Evolutionary conservation across 2,797 vertebrate genomes (phyloP), one percentile per base, ranked within the genome.

Genomic region (Etheostoma perlongum): DNA sequence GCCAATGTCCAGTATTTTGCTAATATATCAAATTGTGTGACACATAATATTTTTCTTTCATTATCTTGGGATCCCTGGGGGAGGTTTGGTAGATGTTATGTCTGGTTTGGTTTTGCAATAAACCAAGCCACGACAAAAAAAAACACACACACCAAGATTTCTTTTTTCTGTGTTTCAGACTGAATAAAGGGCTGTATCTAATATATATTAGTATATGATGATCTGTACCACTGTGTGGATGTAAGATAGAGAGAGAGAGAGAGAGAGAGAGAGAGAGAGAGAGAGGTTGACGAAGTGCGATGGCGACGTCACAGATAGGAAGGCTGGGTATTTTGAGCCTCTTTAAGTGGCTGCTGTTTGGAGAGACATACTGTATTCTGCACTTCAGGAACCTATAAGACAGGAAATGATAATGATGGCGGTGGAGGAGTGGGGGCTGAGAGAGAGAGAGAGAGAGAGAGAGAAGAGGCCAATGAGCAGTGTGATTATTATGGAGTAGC

Each of bases 401-500:
- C 89, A 91, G 91, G 91, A 91, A 92, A 70, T 86, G 88, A 86
- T 89, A 82, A 61, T 62, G 80, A 49, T 2, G 47, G 74, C 1
- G 40, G 59, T 0, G 36, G 16, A 27, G 67, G 30, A 6, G 5
- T n/a, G 19, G n/a, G 12, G 23, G 33, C 8, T 47, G 46, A 27
- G 63, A 23, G 73, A 53, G 52, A 67, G 65, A 73, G 71, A 72
- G 59, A 64, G 65, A 73, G 71, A 74, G 68, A 78, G 55, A 72
- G 70, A 66, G 69, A 36, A 67, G 44, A 64, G 81, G 83, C 51
- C 84, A 94, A 94, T 93, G 91, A 92, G 89, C 85, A 75, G 81
- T 85, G 84, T 83, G 90, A 92, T 94, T 93, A 94, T 93, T 92
- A 92, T 91, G 73, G 88, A 89, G 85, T 85, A 88, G 87, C 88